Percentiles rank a stretch among this genome's conserved stretches.
phyloP scores from a whole-genome alignment of 2,797 vertebrate species.

The Lepidocolaptes lacrymiger region DNA sequence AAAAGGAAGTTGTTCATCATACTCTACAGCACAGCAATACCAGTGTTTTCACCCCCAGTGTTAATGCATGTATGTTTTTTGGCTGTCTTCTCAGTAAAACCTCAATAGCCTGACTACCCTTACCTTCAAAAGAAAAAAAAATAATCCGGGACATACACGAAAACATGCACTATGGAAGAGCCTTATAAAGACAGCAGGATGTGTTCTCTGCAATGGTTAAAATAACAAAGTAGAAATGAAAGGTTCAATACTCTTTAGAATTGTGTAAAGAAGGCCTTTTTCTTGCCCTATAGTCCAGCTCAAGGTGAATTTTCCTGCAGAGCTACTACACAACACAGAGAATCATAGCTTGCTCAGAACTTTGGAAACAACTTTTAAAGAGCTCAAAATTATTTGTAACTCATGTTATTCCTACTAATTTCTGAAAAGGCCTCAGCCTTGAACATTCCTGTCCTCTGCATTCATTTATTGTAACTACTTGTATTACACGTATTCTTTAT shows the following conservation, averaged over 20 bases:
- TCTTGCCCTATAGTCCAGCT: not conserved
- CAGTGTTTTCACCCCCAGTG: not conserved
- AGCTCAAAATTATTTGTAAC: not conserved
- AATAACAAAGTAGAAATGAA: not conserved
- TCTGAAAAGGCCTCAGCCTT: not conserved
- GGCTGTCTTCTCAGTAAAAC: not conserved
- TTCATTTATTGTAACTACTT: not conserved
- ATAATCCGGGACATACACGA: not conserved
- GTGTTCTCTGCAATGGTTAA: not conserved
- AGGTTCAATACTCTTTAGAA: not conserved
- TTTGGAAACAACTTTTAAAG: not conserved
- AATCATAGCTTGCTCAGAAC: not conserved
- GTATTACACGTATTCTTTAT: not conserved
- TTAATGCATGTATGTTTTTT: not conserved
- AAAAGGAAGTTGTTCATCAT: not conserved
- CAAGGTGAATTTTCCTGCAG: not conserved
- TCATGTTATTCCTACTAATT: not conserved
- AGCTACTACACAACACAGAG: not conserved
- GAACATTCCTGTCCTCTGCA: not conserved
- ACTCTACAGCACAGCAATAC: not conserved
- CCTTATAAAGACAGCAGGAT: not conserved
- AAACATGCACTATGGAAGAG: not conserved
- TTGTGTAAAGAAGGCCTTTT: not conserved
- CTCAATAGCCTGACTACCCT: not conserved
- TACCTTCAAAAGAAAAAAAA: not conserved